Evolutionary conservation across 1,140 invertebrate genomes (phyloP).

Genomic region (Bombyx mandarina): DNA sequence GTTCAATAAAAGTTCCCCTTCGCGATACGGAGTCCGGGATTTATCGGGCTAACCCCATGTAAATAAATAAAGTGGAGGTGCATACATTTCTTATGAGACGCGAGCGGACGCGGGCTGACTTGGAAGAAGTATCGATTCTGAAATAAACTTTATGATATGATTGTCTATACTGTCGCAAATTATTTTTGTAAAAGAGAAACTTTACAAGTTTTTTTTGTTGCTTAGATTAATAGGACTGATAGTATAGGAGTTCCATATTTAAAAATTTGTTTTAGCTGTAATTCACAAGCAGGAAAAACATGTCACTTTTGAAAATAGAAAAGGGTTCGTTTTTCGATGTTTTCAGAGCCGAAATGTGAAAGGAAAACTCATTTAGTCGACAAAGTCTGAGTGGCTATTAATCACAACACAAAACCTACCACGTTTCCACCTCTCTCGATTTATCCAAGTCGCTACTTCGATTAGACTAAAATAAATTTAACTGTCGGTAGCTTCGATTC

Average conservation of each 20-base stretch:
- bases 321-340: too few species aligned
- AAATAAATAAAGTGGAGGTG: constrained; percentile 63
- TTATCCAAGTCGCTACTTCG: constrained; percentile 54
- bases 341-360: neutral
- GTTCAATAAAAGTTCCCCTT: constrained; percentile 62
- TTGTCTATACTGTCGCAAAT: constrained; percentile 5
- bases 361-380: neutral
- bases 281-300: too few species aligned
- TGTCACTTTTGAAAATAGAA: too few species aligned
- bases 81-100: constrained; percentile 65
- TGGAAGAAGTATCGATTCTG: constrained; percentile 50
- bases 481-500: constrained; percentile 61
- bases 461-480: constrained; percentile 68
- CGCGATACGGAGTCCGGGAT: constrained; percentile 58
- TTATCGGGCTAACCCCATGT: constrained; percentile 63
- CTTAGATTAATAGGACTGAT: too few species aligned
- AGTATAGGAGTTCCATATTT: too few species aligned
- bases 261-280: too few species aligned
- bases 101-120: constrained; percentile 37
- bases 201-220: too few species aligned
- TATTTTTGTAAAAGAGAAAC: neutral
- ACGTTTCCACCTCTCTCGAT: constrained; percentile 21
- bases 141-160: constrained; percentile 23
- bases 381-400: constrained; percentile 2
- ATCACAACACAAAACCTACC: constrained; percentile 3